Percentiles rank a stretch among this genome's conserved stretches.
Conservation (phyloP, 2,797 vertebrate species). For the Dermochelys coriacea region DNA sequence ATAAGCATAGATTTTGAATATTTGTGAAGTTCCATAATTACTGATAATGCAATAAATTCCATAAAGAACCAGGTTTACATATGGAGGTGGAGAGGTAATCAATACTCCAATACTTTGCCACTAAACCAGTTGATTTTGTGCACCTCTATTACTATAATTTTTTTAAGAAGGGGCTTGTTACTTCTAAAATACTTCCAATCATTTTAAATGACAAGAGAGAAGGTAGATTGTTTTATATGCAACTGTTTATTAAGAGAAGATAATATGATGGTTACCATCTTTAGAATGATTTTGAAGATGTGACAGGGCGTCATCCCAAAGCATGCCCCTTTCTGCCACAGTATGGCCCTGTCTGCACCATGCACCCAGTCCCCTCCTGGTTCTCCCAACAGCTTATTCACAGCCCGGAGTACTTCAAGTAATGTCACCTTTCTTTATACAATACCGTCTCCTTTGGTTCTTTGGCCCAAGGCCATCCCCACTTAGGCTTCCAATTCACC, state of each 20-base stretch:
- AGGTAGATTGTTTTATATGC: background rate
- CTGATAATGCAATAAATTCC: background rate
- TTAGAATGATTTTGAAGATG: background rate
- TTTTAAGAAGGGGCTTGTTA: background rate
- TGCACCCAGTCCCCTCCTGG: too few relatives aligned
- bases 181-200: background rate
- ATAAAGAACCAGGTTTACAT: accelerated
- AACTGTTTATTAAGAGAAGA: background rate
- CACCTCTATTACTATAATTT: background rate
- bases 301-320: background rate
- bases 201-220: background rate
- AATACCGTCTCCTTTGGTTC: background rate
- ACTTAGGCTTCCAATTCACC: background rate
- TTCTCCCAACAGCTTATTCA: too few relatives aligned
- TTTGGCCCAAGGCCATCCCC: background rate
- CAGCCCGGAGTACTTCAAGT: too few relatives aligned
- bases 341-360: too few relatives aligned
- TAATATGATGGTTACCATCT: background rate
- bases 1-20: background rate
- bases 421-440: too few relatives aligned
- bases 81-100: background rate
- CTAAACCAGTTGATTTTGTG: background rate
- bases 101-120: accelerated
- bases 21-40: background rate
- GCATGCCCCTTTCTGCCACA: too few relatives aligned